phyloP scores from a whole-genome alignment of 2,797 vertebrate species.

The Macroramphosus scolopax region DNA sequence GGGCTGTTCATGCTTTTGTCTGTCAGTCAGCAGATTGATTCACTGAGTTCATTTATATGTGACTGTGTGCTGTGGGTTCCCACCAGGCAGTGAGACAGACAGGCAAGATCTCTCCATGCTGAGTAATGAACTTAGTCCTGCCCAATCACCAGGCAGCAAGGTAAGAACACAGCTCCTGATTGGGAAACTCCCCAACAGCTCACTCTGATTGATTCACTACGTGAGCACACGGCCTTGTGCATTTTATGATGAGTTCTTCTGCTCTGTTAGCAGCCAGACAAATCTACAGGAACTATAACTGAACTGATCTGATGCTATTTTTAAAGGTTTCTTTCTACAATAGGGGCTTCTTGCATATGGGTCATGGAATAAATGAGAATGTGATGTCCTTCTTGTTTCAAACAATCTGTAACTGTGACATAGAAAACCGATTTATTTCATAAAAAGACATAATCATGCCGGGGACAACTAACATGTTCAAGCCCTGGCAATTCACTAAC shows the following conservation, averaged over 20 bases:
- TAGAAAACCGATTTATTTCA: no score
- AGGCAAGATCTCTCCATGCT: constrained; percentile 74
- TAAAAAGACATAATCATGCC: no score
- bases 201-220: constrained; percentile 15
- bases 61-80: constrained; percentile 68
- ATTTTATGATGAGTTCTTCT: constrained; percentile 14
- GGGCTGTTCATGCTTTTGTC: constrained; percentile 45
- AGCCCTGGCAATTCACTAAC: background rate
- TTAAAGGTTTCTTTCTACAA: no score
- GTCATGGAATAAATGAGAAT: no score
- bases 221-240: constrained; percentile 11
- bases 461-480: no score
- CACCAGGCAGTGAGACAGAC: constrained; percentile 89
- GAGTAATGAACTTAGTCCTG: constrained; percentile 87
- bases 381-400: no score
- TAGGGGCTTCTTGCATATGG: no score
- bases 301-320: no score
- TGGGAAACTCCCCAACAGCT: constrained; percentile 50
- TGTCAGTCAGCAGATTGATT: constrained; percentile 54
- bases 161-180: constrained; percentile 72
- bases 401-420: no score
- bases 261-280: background rate
- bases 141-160: constrained; percentile 86
- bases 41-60: constrained; percentile 60
- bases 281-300: background rate